Evolutionary conservation across 2,888 invertebrate genomes (phyloP), one percentile per base, ranked within the genome.

Genomic region (Thyatira batis): DNA sequence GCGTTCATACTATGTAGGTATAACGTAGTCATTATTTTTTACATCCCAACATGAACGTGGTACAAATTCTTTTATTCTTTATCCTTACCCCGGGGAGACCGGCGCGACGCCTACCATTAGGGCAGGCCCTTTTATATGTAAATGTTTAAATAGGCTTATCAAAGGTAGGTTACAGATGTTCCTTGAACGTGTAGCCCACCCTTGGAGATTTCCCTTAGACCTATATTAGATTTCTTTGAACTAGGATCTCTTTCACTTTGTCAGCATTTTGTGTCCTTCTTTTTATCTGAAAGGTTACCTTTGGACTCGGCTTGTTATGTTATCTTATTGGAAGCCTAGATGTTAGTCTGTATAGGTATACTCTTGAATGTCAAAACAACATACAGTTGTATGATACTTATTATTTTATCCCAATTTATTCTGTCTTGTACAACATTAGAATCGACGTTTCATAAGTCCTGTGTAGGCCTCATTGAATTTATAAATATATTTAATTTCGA

Each of bases 81-180:
- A 45, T 20, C n/a, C 3, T 30, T 6, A 58, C 45, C 66, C 20
- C 28, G 51, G 52, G 63, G 45, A 28, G 51, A 54, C 53, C 63
- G 63, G 20, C 62, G 53, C 17, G 39, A 17, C 13, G 17, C 27
- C 21, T 43, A 13, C 54, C 55, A 54, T 61, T 53, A 56, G 55
- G 28, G 10, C 28, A 4, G 39, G 45, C 52, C 51, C 62, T 65
- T 64, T 61, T 55, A 49, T 57, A 61, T 55, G 59, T 65, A 61
- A 64, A 65, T 64, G 50, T 64, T 67, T 61, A 57, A 65, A 51
- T 50, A 54, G 48, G 50, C 58, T 55, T 39, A 39, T 39, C 39
- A 39, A 39, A 39, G 39, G 39, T 39, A 17, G 39, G 39, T 39
- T 17, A 39, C 39, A 39, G 39, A n/a, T 17, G 39, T 39, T 39